Base-by-base conservation (phyloP, 2,888 invertebrate species). In the Salpingus planirostris region DNA sequence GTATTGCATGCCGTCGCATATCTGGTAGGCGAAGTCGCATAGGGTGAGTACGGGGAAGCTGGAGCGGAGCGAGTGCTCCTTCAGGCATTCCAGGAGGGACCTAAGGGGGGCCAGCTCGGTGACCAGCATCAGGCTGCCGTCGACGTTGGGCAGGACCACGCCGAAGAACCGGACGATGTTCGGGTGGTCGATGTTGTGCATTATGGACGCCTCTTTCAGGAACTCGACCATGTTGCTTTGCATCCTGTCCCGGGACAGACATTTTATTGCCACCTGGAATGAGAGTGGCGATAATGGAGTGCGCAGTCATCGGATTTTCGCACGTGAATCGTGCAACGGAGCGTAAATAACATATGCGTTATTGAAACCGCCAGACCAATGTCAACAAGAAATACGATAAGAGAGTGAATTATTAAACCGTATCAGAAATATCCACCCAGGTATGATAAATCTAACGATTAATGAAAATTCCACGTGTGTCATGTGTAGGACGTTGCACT, bases 1-100 rank as follows among this genome's bases (percentile, higher is more conserved):
- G 68, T 97, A 98, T 60, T 86, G 82, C 97, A 98, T 98, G 29
- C 97, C 98, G 68, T 91, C 89, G 65, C 90, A 90, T 30, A 96
- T 92, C 68, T 96, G 95, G 57, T 87, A 79, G 21, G 93, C 89
- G 65, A 96, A 97, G 65, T 91, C 89, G 67, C 93, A 96, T 14
- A 98, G 73, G 10, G 88, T 86, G 28, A 86, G 76, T 30, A 97
- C 86, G 0, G 92, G 86, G 63, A 97, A 93, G 60, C 87, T 90
- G n/a, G 83, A 74, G 3, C 93, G 71, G 33, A 96, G 67, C 0
- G 89, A 82, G 0, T 90, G 85, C 62, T 97, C 96, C 54, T 93
- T 91, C 18, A 98, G 74, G 59, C 97, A 97, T 67, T 97, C 96
- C 32, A 97, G 66, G 13, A 98, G 69, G 1, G 97, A 97, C 31